These are phyloP conservation scores for Scaptomyza polygonia DNA, from an alignment of 2,888 invertebrate species.

Conservation along the genomic window DNA sequence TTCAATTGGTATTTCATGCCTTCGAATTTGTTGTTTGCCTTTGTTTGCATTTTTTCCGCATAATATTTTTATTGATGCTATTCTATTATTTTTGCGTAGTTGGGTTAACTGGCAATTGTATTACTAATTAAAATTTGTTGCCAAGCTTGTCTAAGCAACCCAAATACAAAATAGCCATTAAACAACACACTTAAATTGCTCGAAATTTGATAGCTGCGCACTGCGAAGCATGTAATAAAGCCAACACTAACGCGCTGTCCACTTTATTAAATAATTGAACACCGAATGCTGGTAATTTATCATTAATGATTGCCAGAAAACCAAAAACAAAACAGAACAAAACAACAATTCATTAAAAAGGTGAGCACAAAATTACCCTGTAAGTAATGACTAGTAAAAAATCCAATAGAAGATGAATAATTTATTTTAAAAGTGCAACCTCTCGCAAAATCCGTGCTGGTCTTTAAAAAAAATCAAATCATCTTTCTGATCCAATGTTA, in stretches of 20 bases:
- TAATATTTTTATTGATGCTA: conserved; percentile 26
- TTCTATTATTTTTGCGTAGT: conserved; percentile 11
- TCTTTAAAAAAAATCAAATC: too few species aligned
- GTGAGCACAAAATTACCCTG: conserved; percentile 10
- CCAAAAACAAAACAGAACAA: conserved; percentile 9
- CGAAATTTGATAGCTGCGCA: conserved; percentile 58
- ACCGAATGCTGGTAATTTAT: conserved; percentile 76
- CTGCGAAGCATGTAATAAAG: conserved; percentile 31
- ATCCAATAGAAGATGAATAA: too few species aligned
- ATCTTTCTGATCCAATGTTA: not conserved
- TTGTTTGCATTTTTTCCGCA: conserved; percentile 41
- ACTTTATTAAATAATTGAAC: conserved; percentile 77
- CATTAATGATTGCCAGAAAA: conserved; percentile 71
- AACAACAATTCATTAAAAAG: too few species aligned
- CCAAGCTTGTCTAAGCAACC: not conserved
- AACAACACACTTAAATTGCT: conserved; percentile 45
- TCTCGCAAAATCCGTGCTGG: too few species aligned
- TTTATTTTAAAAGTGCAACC: too few species aligned
- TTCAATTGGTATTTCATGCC: conserved; percentile 51
- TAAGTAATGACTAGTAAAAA: not conserved
- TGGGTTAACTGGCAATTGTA: conserved; percentile 22
- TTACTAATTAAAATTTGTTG: conserved; percentile 9
- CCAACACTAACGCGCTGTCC: conserved; percentile 39
- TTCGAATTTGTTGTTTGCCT: conserved; percentile 62
- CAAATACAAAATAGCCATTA: conserved; percentile 10